Conservation (phyloP, 2,113 vertebrate genomes). For the Corythoichthys haematopterus region DNA sequence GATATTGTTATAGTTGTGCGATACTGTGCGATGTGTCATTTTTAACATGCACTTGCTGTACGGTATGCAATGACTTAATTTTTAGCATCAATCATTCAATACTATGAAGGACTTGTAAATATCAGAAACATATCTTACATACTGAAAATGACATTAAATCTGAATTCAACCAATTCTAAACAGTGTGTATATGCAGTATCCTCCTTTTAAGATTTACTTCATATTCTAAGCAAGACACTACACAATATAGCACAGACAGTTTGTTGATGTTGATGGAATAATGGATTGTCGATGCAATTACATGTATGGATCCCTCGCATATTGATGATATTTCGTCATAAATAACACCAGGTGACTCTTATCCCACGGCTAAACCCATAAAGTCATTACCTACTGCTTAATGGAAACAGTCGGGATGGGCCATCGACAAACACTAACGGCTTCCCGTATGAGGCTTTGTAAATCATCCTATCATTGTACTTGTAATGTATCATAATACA, state of each 20-base stretch:
- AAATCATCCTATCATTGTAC: slow-evolving; percentile 7
- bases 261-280: slow-evolving; percentile 44
- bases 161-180: background rate
- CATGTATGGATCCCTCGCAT: slow-evolving; percentile 17
- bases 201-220: too few species aligned
- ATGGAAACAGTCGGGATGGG: slow-evolving; percentile 11
- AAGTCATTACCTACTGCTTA: slow-evolving; percentile 12
- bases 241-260: slow-evolving; percentile 14
- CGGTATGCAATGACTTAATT: too few species aligned
- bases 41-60: too few species aligned
- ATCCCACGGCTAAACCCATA: slow-evolving; percentile 4
- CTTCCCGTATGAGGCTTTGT: slow-evolving; percentile 4
- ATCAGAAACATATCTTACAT: too few species aligned
- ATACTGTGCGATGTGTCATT: background rate
- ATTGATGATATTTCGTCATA: slow-evolving; percentile 33
- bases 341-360: slow-evolving; percentile 18
- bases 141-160: too few species aligned
- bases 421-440: background rate
- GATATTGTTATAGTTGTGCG: background rate
- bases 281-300: slow-evolving; percentile 23
- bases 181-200: too few species aligned
- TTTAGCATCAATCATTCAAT: too few species aligned
- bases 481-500: slow-evolving; percentile 24
- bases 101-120: too few species aligned
- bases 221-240: too few species aligned